Base-by-base conservation (phyloP, 2,113 vertebrate species). In the Aix galericulata region DNA sequence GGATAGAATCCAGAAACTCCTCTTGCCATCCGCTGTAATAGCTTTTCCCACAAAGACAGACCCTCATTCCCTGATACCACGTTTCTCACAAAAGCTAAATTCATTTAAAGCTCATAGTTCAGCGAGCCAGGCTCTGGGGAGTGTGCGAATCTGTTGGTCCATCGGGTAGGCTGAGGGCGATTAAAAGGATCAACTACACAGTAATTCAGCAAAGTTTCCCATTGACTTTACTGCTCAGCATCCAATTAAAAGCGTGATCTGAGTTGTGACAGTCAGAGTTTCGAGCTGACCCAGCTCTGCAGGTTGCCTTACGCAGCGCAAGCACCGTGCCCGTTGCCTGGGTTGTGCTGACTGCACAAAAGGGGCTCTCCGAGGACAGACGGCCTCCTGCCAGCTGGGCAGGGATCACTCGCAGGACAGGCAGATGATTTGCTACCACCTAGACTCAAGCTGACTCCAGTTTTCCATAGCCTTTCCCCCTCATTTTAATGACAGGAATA, bases 31-130 rank as follows among this genome's bases (percentile, higher is more conserved):
- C 60, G 68, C 74, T 91, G 69, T 87, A 64, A n/a, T 7, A 56
- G 72, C 48, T 91, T 79, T 88, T 59, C 68, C 77, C 76, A 4
- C 82, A 52, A 93, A 79, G 52, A 74, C 38, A 72, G 56, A 48
- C 55, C 52, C 94, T 86, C 71, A 20, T 90, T 84, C 53, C 62
- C 38, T 14, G 15, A 13, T 50, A 46, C 7, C 6, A 5, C 53
- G 11, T 68, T 44, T 92, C 59, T 84, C 79, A 67, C 64, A 48
- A 55, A 59, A 93, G 72, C 71, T 78, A 15, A 44, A 88, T 82
- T 90, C 23, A 22, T 59, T 74, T 62, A 3, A 77, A 74, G 95
- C 97, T 97, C 92, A 82, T 97, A 92, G 89, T 89, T 95, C 83
- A 94, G 94, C 21, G n/a, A 94, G 80, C 82, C 62, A 36, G 68